phyloP scores from a whole-genome alignment of 2,888 invertebrate species.

The Ophioninae sp. region DNA sequence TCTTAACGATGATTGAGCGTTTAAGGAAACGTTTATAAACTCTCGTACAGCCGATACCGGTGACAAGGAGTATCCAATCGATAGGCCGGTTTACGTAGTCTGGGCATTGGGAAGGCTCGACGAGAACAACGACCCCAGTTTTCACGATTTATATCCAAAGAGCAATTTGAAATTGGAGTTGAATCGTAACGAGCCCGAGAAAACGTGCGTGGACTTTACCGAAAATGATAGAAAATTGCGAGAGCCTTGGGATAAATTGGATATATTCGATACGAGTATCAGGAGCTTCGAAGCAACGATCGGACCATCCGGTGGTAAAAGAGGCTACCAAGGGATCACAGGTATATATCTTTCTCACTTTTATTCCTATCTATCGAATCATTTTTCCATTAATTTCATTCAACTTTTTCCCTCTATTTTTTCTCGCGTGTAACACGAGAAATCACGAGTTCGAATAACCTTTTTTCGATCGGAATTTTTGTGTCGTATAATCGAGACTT shows the following conservation, averaged over 20 bases:
- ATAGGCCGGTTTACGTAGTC: constrained; percentile 85
- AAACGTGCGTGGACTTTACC: constrained; percentile 90
- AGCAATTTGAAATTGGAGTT: constrained; percentile 87
- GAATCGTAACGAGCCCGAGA: constrained; percentile 84
- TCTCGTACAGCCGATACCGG: constrained; percentile 86
- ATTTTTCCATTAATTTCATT: no score
- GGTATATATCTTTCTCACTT: constrained; percentile 78
- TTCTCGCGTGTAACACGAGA: no score
- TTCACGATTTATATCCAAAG: constrained; percentile 91
- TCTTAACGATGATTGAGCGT: background rate
- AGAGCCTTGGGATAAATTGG: constrained; percentile 82
- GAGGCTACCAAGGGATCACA: constrained; percentile 89
- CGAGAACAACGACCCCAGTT: constrained; percentile 89
- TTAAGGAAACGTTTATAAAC: background rate
- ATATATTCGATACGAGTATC: constrained; percentile 84
- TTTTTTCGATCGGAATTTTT: background rate
- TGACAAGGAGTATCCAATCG: constrained; percentile 87
- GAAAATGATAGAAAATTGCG: constrained; percentile 74
- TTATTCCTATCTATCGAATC: no score
- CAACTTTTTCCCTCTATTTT: no score
- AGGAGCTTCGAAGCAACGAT: constrained; percentile 90
- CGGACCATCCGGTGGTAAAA: constrained; percentile 91
- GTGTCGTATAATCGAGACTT: background rate
- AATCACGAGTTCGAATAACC: no score
- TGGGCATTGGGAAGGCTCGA: constrained; percentile 94